A percentile compares a stretch with the other conserved stretches of the same genome.
Evolutionary conservation across 1,140 invertebrate genomes (phyloP).

Genomic region (Cydia fagiglandana): DNA sequence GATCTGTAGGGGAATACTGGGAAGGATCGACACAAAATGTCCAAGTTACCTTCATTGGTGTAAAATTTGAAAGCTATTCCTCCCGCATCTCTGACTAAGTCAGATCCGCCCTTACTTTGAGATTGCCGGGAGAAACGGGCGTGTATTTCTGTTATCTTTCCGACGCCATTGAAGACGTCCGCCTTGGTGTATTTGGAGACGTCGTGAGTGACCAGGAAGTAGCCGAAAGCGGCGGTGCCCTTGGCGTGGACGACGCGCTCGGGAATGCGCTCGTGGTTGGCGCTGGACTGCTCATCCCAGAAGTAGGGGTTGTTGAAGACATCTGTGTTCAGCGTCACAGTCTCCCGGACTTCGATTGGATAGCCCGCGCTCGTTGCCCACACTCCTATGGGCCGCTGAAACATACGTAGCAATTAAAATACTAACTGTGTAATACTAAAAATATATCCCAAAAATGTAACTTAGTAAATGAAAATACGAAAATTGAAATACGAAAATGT

Average conservation of each 20-base stretch:
- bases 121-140: conserved; percentile 88
- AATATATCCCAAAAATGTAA: no score
- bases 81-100: conserved; percentile 83
- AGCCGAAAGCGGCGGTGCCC: conserved; percentile 95
- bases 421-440: no score
- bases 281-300: conserved; percentile 92
- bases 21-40: conserved; percentile 85
- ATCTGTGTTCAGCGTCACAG: conserved; percentile 65
- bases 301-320: conserved; percentile 90
- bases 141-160: conserved; percentile 88
- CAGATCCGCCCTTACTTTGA: conserved; percentile 89
- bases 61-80: conserved; percentile 86
- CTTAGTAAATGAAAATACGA: no score
- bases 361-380: conserved; percentile 85
- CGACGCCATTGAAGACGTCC: conserved; percentile 89
- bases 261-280: conserved; percentile 94
- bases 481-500: no score
- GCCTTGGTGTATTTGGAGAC: conserved; percentile 91
- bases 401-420: conserved; percentile 16
- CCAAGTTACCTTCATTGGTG: conserved; percentile 86
- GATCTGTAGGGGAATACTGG: conserved; percentile 85
- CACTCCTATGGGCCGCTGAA: conserved; percentile 71
- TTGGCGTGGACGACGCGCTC: conserved; percentile 96
- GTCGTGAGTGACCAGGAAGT: conserved; percentile 95
- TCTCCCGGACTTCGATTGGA: conserved; percentile 86